These are phyloP conservation scores for Lasioglossum lativentre DNA, from an alignment of 2,888 invertebrate species.

Conservation along the genomic window DNA sequence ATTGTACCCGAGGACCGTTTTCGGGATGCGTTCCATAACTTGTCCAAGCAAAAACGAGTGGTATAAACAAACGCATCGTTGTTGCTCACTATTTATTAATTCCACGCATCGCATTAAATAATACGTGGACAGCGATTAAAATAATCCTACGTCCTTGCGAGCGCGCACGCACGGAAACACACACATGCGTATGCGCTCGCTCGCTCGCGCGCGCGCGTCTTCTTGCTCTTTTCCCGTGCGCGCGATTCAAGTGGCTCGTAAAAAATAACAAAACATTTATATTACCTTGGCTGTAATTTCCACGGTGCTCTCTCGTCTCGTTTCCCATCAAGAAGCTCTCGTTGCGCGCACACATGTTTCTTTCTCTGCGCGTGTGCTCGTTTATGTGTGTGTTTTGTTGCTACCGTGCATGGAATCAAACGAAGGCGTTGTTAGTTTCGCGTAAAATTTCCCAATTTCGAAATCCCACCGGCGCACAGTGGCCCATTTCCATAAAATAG, in stretches of 20 bases:
- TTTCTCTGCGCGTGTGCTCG: too few relatives aligned
- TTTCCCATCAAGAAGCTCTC: constrained; percentile 18
- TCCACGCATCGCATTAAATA: constrained; percentile 49
- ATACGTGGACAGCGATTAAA: constrained; percentile 52
- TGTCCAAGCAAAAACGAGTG: constrained; percentile 7
- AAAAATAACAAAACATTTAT: constrained; percentile 55
- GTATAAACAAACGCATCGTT: constrained; percentile 13
- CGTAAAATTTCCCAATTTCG: not conserved
- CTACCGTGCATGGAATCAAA: not conserved
- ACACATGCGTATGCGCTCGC: not conserved
- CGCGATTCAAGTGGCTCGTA: constrained; percentile 36
- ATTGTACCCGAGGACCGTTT: constrained; percentile 4
- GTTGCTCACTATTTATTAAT: constrained; percentile 38
- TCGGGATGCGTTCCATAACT: constrained; percentile 31
- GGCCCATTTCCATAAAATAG: not conserved
- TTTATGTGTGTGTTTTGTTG: not conserved
- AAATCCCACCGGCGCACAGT: constrained; percentile 6
- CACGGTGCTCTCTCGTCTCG: constrained; percentile 7
- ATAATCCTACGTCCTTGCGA: constrained; percentile 48
- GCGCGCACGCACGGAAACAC: constrained; percentile 14
- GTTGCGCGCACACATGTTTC: not conserved
- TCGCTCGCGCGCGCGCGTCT: not conserved
- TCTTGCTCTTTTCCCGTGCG: constrained; percentile 10
- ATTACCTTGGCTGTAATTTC: constrained; percentile 54
- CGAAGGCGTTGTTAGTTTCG: constrained; percentile 10